A percentile compares a stretch with the other conserved stretches of the same genome.
Conservation (phyloP, 2,113 vertebrate species). For the Hemibates koningsi region DNA sequence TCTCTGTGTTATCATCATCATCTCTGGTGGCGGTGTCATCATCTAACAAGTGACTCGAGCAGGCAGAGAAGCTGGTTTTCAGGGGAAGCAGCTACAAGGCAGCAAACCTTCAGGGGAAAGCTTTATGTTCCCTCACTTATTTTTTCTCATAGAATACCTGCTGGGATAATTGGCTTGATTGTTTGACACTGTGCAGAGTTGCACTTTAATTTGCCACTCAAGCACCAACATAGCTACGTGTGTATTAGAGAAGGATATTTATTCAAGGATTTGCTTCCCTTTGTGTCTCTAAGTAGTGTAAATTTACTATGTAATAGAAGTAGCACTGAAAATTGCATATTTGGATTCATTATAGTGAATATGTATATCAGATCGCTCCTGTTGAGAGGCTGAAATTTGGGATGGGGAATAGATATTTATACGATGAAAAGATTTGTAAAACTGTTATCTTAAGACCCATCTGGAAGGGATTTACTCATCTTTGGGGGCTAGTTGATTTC, state of each 20-base stretch:
- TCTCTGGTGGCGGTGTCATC: not conserved
- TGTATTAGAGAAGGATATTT: not conserved
- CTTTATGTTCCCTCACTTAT: not conserved
- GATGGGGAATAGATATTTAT: not conserved
- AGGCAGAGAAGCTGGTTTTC: not conserved
- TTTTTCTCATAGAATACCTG: not conserved
- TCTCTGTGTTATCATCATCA: not conserved
- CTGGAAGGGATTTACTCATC: not conserved
- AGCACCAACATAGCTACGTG: not conserved
- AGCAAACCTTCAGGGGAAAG: not conserved
- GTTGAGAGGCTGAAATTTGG: not conserved
- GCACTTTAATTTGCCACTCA: not conserved
- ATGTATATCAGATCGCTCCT: not conserved
- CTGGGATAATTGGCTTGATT: not conserved
- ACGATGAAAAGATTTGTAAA: not conserved
- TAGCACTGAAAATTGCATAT: not conserved
- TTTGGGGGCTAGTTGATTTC: not conserved
- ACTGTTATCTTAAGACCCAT: not conserved
- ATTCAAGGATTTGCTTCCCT: not conserved
- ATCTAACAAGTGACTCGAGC: not conserved
- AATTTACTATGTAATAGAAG: not conserved
- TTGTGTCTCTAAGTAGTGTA: not conserved
- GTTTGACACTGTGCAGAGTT: not conserved
- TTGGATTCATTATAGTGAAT: not conserved
- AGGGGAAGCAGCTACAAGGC: not conserved